Base-by-base conservation (phyloP, 2,797 vertebrate genomes). In the Lophotriccus pileatus region DNA sequence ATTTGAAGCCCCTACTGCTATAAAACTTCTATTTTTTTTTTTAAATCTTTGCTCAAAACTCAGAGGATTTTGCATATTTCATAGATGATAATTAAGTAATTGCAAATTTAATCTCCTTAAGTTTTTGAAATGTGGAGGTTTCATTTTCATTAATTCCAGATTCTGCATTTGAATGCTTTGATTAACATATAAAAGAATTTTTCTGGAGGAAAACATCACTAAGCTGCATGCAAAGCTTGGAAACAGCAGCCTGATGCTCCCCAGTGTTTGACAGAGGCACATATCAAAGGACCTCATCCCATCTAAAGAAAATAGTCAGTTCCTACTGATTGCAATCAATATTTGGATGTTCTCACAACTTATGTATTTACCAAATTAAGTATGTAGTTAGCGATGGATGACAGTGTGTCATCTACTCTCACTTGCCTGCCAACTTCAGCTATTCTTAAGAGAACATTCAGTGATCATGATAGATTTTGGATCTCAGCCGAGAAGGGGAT, bases 1-100 rank as follows among this genome's bases (percentile, higher is more conserved):
- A 77, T 63, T 47, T 36, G 44, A 95, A 87, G n/a, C 7, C 69
- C 25, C 11, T 62, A 30, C 24, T 56, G 6, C 18, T 78, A 36
- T 13, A 58, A 87, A 85, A 28, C 1, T 37, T 30, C 2, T 59
- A 2, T 7, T 63, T 30, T 30, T 52, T 52, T 52, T 30, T 50
- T 16, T 10, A 16, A 4, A 43, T 19, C 3, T 58, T 55, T 30
- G 6, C 24, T 69, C 17, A 62, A 73, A 69, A 34, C 36, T 59
- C 43, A 9, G 14, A 1, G 0, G 0, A 0, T 46, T 76, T 53
- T 72, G 5, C 10, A 32, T 73, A 58, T 84, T 89, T 85, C 23
- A 41, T 53, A 66, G 18, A 43, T 11, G 4, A 17, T 59, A 67
- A 86, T 74, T 67, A 72, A 67, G 21, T 59, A 59, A 77, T 44